phyloP scores from a whole-genome alignment of 2,113 vertebrate genomes.

The Hydrolagus affinis region DNA sequence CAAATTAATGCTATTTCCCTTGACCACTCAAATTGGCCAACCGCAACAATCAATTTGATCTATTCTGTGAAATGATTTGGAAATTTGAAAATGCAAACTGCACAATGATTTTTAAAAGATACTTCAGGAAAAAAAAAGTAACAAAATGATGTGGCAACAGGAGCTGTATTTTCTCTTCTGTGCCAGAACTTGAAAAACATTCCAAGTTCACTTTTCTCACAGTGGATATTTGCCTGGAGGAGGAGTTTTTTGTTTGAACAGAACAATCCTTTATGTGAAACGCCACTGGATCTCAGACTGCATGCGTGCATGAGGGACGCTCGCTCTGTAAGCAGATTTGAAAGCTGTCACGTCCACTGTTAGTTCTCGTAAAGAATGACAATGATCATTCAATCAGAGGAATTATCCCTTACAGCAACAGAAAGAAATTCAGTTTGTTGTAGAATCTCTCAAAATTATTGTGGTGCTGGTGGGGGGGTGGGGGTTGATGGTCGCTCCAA shows the following conservation, averaged over 20 bases:
- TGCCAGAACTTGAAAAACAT: not conserved
- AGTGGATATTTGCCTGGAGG: not conserved
- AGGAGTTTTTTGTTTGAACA: not conserved
- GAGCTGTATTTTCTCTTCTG: not conserved
- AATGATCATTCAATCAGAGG: too few relatives aligned
- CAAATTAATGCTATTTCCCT: not conserved
- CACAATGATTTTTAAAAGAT: not conserved
- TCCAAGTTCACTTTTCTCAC: not conserved
- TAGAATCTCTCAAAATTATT: too few relatives aligned
- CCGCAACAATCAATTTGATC: not conserved
- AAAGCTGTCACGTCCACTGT: too few relatives aligned
- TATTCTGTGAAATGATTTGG: not conserved
- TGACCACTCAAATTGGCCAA: not conserved
- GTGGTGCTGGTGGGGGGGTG: too few relatives aligned
- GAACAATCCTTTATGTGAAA: not conserved
- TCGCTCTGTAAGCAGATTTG: too few relatives aligned
- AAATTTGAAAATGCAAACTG: not conserved
- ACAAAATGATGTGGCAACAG: not conserved
- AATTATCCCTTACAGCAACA: too few relatives aligned
- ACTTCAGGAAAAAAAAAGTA: not conserved
- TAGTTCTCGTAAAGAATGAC: too few relatives aligned
- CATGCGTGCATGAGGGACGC: too few relatives aligned
- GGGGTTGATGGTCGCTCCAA: too few relatives aligned
- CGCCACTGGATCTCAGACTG: too few relatives aligned
- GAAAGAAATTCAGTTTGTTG: too few relatives aligned